Evolutionary conservation across 2,113 vertebrate genomes (phyloP).

Genomic region (Vombatus ursinus): DNA sequence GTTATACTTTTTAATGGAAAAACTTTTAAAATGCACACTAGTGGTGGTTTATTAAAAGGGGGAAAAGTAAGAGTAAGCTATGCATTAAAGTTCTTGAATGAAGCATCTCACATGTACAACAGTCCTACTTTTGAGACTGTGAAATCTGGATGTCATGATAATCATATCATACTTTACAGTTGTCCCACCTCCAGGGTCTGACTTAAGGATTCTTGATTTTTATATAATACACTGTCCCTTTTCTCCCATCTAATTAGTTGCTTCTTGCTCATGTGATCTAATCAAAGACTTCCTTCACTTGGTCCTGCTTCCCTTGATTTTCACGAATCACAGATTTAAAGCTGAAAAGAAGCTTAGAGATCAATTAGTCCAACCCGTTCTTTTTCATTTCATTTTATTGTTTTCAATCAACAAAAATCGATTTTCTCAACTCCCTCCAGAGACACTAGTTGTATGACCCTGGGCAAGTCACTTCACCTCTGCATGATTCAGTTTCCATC

Average conservation of each 20-base stretch:
- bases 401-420: neutral
- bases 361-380: neutral
- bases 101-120: neutral
- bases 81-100: neutral
- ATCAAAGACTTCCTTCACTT: neutral
- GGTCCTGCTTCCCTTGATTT: neutral
- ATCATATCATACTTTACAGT: neutral
- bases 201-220: neutral
- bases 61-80: neutral
- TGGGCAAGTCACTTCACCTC: too few relatives aligned
- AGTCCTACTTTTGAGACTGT: neutral
- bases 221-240: neutral
- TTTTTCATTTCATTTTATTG: neutral
- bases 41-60: neutral
- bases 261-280: neutral
- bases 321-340: neutral
- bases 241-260: neutral
- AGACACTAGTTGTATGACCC: neutral
- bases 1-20: neutral
- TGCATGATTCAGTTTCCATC: neutral
- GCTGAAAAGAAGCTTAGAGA: neutral
- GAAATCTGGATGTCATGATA: neutral
- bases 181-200: neutral
- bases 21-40: neutral
- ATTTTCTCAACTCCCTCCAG: neutral